Evolutionary conservation across 1,140 invertebrate genomes (phyloP).

Genomic region (Sarcophaga bullata): DNA sequence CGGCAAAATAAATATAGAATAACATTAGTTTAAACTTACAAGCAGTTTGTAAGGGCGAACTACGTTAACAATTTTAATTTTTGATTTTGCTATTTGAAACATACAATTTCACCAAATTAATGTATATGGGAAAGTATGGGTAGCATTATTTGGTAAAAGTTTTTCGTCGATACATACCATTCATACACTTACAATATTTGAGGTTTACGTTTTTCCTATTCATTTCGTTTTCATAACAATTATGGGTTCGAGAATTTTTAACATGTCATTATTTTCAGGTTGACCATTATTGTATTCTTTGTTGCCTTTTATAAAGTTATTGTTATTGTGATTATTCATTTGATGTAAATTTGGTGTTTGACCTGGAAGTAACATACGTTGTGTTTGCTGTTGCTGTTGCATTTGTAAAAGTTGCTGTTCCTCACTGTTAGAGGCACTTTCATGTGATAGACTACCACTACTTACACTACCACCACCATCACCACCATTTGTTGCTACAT

Average conservation of each 20-base stretch:
- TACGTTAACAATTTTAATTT: no score
- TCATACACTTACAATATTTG: conserved; percentile 47
- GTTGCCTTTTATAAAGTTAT: conserved; percentile 46
- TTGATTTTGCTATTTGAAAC: no score
- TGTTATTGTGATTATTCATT: conserved; percentile 45
- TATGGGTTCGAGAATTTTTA: conserved; percentile 65
- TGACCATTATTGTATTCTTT: conserved; percentile 45
- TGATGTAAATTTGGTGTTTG: conserved; percentile 45
- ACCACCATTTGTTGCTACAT: conserved; percentile 17
- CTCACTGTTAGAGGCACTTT: conserved; percentile 47
- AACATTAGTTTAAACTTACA: no score
- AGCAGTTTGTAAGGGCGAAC: no score
- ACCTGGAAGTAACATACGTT: conserved; percentile 41
- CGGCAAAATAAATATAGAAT: no score
- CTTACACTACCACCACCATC: background rate
- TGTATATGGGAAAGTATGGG: no score
- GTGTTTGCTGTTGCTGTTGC: conserved; percentile 45
- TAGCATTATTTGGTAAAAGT: no score
- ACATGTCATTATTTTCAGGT: conserved; percentile 61
- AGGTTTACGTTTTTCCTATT: conserved; percentile 57
- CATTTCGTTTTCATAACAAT: conserved; percentile 66
- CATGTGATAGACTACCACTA: conserved; percentile 30
- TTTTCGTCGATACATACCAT: no score
- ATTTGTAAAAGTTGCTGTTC: conserved; percentile 49
- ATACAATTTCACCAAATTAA: no score